phyloP scores from a whole-genome alignment of 2,888 invertebrate genomes.

The Lithophane socia region DNA sequence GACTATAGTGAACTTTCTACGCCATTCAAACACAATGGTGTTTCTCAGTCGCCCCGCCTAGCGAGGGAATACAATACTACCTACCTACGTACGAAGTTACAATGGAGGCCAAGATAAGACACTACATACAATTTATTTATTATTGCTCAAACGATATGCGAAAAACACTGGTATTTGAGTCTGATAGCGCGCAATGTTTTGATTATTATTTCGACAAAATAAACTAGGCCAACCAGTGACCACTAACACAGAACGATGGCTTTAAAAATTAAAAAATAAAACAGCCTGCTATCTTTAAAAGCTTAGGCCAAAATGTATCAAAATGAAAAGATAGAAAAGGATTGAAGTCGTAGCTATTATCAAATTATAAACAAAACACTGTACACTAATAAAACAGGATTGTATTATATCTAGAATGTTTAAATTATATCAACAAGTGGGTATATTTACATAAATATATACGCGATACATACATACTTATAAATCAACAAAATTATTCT shows the following conservation, averaged over 20 bases:
- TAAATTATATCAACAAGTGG: constrained; percentile 23
- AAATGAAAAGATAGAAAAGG: neutral
- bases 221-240: neutral
- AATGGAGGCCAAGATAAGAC: constrained; percentile 70
- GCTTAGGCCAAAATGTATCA: constrained; percentile 26
- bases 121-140: constrained; percentile 46
- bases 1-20: constrained; percentile 71
- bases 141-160: constrained; percentile 35
- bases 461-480: constrained; percentile 9
- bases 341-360: too few species aligned
- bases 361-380: constrained; percentile 33
- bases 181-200: constrained; percentile 23
- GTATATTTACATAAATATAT: constrained; percentile 11
- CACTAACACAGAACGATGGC: neutral
- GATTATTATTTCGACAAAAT: neutral
- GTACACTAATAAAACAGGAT: constrained; percentile 9
- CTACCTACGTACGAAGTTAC: constrained; percentile 66
- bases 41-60: constrained; percentile 79
- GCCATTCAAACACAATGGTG: constrained; percentile 73
- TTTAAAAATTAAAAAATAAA: neutral
- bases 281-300: neutral
- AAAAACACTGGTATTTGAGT: constrained; percentile 8
- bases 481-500: constrained; percentile 37
- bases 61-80: constrained; percentile 71
- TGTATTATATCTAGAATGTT: constrained; percentile 33